Conservation (phyloP, 2,797 vertebrate genomes). For the Megaceryle alcyon region DNA sequence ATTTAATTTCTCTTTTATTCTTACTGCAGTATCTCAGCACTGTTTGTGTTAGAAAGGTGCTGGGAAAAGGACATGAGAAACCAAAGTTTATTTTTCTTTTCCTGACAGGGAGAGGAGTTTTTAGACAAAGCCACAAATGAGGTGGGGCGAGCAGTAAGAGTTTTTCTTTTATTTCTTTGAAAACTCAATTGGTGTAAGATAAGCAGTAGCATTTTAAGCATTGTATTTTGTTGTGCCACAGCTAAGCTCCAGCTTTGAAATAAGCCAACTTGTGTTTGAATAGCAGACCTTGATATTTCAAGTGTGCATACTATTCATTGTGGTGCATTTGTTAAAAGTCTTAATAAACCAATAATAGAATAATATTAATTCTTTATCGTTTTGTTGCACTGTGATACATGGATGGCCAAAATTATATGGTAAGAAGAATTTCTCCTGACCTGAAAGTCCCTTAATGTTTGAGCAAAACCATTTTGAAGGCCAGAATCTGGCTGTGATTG, state of each 20-base stretch:
- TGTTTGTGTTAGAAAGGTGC: neutral
- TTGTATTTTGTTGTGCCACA: neutral
- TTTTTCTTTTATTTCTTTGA: neutral
- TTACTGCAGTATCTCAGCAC: neutral
- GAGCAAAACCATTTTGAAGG: neutral
- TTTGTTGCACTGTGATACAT: neutral
- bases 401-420: neutral
- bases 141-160: accelerated
- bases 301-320: neutral
- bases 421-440: neutral
- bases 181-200: neutral
- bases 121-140: neutral
- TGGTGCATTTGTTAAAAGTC: neutral
- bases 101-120: neutral
- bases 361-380: neutral
- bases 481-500: neutral
- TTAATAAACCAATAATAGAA: neutral
- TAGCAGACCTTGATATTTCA: neutral
- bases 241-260: neutral
- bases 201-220: neutral
- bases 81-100: neutral
- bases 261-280: neutral
- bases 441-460: neutral
- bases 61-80: neutral
- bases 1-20: neutral